Conservation (phyloP, 2,113 vertebrate genomes). For the Hippopotamus amphibius region DNA sequence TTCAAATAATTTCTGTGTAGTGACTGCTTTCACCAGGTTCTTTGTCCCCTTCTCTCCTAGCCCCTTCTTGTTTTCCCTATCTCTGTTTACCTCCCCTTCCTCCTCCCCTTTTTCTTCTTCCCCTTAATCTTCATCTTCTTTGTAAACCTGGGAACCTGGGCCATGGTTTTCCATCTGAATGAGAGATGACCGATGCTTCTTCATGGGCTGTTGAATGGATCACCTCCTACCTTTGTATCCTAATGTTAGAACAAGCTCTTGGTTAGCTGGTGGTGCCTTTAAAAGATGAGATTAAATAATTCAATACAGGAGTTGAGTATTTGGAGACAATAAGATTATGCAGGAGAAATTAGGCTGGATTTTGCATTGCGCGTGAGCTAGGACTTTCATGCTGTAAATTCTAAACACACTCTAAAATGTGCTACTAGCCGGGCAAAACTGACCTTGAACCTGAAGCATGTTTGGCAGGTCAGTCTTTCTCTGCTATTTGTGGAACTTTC, state of each 20-base stretch:
- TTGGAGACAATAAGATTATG: background rate
- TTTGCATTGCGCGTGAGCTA: background rate
- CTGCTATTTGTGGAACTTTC: background rate
- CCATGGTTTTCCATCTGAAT: background rate
- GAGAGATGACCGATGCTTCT: no score
- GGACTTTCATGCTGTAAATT: background rate
- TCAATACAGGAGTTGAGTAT: background rate
- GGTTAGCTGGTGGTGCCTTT: background rate
- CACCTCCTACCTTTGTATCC: background rate
- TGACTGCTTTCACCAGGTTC: background rate
- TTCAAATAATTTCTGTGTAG: background rate
- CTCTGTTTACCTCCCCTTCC: background rate
- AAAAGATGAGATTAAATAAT: background rate
- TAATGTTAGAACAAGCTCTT: rapidly evolving
- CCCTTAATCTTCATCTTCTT: background rate
- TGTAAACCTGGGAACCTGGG: rapidly evolving
- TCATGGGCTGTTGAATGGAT: background rate
- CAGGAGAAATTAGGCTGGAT: background rate
- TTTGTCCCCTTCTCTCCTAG: no score
- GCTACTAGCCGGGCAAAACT: background rate
- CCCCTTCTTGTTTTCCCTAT: rapidly evolving
- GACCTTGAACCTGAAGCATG: background rate
- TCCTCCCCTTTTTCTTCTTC: rapidly evolving
- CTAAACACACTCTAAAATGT: background rate
- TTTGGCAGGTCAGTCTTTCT: background rate